Evolutionary conservation across 2,113 vertebrate genomes (phyloP).

Genomic region (Planiliza haematocheilus): DNA sequence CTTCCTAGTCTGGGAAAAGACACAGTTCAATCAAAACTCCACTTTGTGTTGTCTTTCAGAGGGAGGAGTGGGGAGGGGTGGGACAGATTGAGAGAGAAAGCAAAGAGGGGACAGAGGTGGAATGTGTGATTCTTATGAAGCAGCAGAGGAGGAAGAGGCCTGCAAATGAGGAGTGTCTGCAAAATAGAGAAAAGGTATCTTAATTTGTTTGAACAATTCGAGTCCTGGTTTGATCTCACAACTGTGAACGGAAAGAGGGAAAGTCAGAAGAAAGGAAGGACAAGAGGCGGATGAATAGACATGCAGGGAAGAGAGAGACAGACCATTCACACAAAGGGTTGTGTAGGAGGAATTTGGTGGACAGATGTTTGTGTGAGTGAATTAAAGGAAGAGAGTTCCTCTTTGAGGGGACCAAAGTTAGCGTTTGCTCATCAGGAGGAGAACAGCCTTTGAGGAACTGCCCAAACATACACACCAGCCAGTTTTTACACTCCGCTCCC

Average conservation of each 20-base stretch:
- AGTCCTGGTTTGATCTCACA: slow-evolving; percentile 38
- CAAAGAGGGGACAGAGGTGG: slow-evolving; percentile 49
- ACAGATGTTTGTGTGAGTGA: slow-evolving; percentile 64
- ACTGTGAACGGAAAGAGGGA: slow-evolving; percentile 26
- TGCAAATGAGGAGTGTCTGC: slow-evolving; percentile 3
- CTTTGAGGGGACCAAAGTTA: slow-evolving; percentile 52
- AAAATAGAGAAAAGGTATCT: slow-evolving; percentile 1
- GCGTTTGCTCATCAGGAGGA: slow-evolving; percentile 59
- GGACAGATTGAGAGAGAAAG: slow-evolving; percentile 30
- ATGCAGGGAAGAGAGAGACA: not conserved
- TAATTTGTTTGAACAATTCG: slow-evolving; percentile 26
- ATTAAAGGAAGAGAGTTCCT: slow-evolving; percentile 36
- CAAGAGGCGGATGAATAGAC: slow-evolving; percentile 44
- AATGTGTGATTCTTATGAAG: slow-evolving; percentile 48
- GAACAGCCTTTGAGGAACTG: slow-evolving; percentile 44
- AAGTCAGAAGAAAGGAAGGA: slow-evolving; percentile 9
- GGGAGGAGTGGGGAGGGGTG: slow-evolving; percentile 22
- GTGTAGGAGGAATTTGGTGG: slow-evolving; percentile 51
- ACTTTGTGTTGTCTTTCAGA: slow-evolving; percentile 41
- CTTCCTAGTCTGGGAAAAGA: slow-evolving; percentile 61
- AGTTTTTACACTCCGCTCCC: slow-evolving; percentile 19
- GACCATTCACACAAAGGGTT: slow-evolving; percentile 26
- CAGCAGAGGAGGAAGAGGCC: slow-evolving; percentile 3
- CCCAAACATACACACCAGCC: slow-evolving; percentile 38
- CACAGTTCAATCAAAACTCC: slow-evolving; percentile 54